Percentiles rank a stretch among this genome's conserved stretches.
Conservation (phyloP, 2,113 vertebrate genomes). For the Saguinus imperator region DNA sequence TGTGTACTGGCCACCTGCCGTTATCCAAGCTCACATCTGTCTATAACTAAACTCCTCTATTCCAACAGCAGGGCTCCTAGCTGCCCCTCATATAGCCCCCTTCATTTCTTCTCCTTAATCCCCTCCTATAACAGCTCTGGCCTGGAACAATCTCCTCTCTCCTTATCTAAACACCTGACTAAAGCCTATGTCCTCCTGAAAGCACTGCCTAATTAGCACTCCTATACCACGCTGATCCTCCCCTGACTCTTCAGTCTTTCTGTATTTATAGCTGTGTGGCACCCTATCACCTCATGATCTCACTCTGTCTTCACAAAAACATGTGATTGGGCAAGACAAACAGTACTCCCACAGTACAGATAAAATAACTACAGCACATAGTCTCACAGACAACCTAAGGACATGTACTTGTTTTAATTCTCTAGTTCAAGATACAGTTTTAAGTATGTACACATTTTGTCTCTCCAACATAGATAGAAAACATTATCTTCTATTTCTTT, state of each 20-base stretch:
- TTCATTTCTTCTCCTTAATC: background rate
- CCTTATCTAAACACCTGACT: background rate
- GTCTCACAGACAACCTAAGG: background rate
- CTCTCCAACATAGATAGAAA: background rate
- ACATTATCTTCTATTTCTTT: background rate
- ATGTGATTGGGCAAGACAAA: background rate
- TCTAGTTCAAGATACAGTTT: background rate
- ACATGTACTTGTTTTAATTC: background rate
- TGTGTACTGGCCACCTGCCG: background rate
- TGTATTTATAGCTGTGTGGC: background rate
- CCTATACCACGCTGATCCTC: background rate
- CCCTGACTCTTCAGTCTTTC: background rate
- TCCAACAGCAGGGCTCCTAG: background rate
- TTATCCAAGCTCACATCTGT: background rate
- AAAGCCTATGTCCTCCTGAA: background rate
- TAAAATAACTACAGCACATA: background rate
- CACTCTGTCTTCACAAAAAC: background rate
- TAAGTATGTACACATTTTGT: background rate
- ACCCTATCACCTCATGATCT: background rate
- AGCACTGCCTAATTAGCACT: background rate
- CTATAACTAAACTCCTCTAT: background rate
- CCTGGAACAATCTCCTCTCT: background rate
- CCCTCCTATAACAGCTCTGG: background rate
- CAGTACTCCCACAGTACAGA: background rate
- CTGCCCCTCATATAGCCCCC: background rate